Base-by-base conservation (phyloP, 2,797 vertebrate genomes). In the Telmatherina bonti region DNA sequence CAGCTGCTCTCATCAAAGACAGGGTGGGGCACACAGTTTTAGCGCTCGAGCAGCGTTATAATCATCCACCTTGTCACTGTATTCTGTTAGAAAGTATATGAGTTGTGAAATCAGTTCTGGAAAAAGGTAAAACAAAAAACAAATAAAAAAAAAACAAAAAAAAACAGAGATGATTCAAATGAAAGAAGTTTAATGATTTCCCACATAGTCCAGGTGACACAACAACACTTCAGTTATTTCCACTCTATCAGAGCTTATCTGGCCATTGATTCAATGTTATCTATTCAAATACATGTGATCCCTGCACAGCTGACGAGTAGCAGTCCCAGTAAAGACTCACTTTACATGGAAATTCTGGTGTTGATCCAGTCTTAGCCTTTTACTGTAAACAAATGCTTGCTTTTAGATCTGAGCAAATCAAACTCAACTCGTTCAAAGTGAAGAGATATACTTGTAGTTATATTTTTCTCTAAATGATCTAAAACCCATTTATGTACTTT, bases 1-100 rank as follows among this genome's bases (percentile, higher is more conserved):
- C 63, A 55, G 72, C 64, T 68, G 62, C 57, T 33, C 13, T 62
- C 10, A 51, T 55, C 54, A 54, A 74, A 13, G n/a, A 35, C 13
- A 54, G 58, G 78, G 82, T 27, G 74, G 61, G 72, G 71, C 41
- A 70, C 53, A 26, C 61, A 26, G 1, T 35, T 56, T 24, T 30
- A 35, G 77, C 67, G 68, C 47, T 80, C 9, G 41, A 43, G 54
- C 24, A 20, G 12, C 70, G 57, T 10, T 16, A 62, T 24, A 67
- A 62, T 24, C 67, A 9, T 45, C 15, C 7, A 27, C n/a, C 6
- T 63, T 55, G 22, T 45, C 43, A 20, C 20, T 45, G 2, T 45
- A n/a, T 20, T 15, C 16, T 13, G 5, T 26, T 51, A 3, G 8
- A 24, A 26, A 24, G 4, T 4, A 49, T 20, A 2, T 0, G 3